Percentiles rank a stretch among this genome's conserved stretches.
These are phyloP conservation scores for Candidula unifasciata DNA, from an alignment of 2,888 invertebrate species.

Conservation along the genomic window DNA sequence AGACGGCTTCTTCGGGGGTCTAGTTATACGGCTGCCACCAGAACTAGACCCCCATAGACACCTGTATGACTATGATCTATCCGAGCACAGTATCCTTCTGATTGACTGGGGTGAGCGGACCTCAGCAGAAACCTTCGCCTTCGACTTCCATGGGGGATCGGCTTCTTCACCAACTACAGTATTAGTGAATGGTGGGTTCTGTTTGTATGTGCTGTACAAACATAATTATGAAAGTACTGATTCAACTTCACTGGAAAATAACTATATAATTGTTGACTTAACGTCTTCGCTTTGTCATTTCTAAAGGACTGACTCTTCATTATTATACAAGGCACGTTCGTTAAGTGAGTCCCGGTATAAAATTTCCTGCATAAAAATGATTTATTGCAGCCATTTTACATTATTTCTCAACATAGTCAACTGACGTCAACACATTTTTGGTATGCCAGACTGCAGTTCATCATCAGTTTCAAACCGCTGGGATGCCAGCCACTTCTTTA, in stretches of 20 bases:
- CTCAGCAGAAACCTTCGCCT: slow-evolving; percentile 86
- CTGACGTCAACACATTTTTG: no score
- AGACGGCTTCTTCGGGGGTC: slow-evolving; percentile 70
- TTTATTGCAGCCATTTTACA: no score
- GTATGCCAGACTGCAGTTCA: no score
- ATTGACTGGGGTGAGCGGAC: slow-evolving; percentile 90
- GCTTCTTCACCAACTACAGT: slow-evolving; percentile 90
- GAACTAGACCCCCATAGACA: slow-evolving; percentile 91
- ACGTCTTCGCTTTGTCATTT: not conserved
- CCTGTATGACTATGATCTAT: slow-evolving; percentile 91
- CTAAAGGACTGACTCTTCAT: no score
- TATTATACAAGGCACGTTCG: no score
- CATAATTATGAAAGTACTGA: not conserved
- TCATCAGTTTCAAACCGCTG: no score
- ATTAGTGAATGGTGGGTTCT: slow-evolving; percentile 85
- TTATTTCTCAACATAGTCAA: no score
- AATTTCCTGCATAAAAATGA: no score
- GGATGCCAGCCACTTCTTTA: no score
- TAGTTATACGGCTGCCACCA: slow-evolving; percentile 79
- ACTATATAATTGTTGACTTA: slow-evolving; percentile 7
- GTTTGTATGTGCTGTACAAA: not conserved
- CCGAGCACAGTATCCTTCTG: slow-evolving; percentile 90
- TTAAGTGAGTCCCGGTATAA: no score
- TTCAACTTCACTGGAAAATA: no score
- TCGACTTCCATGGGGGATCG: slow-evolving; percentile 90